Conservation (phyloP, 2,888 invertebrate genomes). For the Cataglyphis altisquamis region DNA sequence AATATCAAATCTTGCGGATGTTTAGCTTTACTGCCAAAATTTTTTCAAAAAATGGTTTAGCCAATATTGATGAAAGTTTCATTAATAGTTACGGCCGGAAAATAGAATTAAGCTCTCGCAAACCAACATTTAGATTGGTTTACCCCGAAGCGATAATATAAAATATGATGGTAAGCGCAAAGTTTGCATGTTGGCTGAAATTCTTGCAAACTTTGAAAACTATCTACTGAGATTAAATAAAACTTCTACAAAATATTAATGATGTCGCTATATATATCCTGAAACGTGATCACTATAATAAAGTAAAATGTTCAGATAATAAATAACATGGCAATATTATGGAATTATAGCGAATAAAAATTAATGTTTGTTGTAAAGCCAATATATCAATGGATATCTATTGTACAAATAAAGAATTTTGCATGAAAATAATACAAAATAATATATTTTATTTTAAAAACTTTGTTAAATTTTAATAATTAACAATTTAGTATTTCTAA, state of each 20-base stretch:
- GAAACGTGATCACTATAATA: neutral
- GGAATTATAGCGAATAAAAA: neutral
- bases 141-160: constrained; percentile 48
- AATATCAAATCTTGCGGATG: constrained; percentile 31
- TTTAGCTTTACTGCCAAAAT: neutral
- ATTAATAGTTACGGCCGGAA: constrained; percentile 30
- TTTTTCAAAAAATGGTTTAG: constrained; percentile 32
- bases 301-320: neutral
- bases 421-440: neutral
- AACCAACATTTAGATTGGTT: constrained; percentile 50
- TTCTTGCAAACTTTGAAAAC: constrained; percentile 20
- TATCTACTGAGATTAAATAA: constrained; percentile 12
- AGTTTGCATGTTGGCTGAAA: constrained; percentile 24
- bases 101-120: constrained; percentile 45
- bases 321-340: neutral
- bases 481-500: neutral
- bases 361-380: neutral
- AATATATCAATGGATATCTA: neutral
- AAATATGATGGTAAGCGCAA: constrained; percentile 34
- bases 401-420: neutral
- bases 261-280: neutral
- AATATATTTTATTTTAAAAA: constrained; percentile 1
- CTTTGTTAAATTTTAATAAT: neutral
- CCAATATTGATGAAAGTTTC: constrained; percentile 44
- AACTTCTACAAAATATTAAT: constrained; percentile 30